Evolutionary conservation across 2,888 invertebrate genomes (phyloP), one percentile per base, ranked within the genome.

Genomic region (Ceramica pisi): DNA sequence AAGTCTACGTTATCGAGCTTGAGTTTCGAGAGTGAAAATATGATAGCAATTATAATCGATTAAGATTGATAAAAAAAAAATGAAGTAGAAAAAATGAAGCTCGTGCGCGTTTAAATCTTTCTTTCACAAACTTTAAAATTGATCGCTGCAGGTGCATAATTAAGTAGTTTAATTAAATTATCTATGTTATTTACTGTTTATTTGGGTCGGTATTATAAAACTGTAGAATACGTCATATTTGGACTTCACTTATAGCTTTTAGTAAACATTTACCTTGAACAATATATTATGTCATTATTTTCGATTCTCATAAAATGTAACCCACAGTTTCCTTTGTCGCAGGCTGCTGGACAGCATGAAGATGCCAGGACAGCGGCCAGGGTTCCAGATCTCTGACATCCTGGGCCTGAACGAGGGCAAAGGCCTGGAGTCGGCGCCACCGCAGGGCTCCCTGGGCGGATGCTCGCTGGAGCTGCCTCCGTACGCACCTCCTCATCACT

Each of bases 341-440:
- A 98, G 98, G 89, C 96, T 98, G 75, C 94, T 98, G 91, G 98
- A 98, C 92, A 97, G 97, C 87, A 98, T 98, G 97, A 98, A 98
- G 94, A 97, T 98, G 96, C 97, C 97, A 0, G 97, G 97, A 66
- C 97, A 97, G 89, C 96, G 98, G 85, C 97, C 98, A 0, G 98
- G 99, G 75, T 99, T 99, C 94, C 98, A 98, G 89, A 99, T 99
- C 88, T 98, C 98, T 86, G 99, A 99, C 92, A 99, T 99, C 89
- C 96, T 99, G 89, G 99, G 99, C 87, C 96, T 99, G 87, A 98
- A 98, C 89, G 98, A 98, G 84, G 96, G 96, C 79, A 93, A 96
- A 82, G 92, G 93, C 46, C 88, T 96, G 81, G 96, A 96, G 85
- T 88, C 92, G 2, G 85, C 94, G 14, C 86, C 93, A 9, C 89